Conservation (phyloP, 2,888 invertebrate genomes). For the Xanthorhoe spadicearia region DNA sequence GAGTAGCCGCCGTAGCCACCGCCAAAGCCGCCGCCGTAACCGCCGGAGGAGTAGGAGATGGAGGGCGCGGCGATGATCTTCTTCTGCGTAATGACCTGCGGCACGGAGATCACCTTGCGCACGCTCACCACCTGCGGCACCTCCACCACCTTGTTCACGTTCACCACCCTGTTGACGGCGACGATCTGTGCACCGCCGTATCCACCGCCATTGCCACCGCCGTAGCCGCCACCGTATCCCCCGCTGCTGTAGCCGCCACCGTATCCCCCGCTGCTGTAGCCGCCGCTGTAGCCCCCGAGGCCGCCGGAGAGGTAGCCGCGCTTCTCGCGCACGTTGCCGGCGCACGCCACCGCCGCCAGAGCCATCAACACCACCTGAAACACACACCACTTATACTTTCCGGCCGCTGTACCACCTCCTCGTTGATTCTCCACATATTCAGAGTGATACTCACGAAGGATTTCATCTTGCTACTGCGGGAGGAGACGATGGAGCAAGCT, state of each 20-base stretch:
- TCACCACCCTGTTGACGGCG: conserved; percentile 55
- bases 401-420: neutral
- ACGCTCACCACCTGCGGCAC: conserved; percentile 53
- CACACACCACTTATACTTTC: conserved; percentile 2
- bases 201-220: conserved; percentile 21
- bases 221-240: conserved; percentile 23
- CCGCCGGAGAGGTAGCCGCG: conserved; percentile 40
- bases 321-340: conserved; percentile 44
- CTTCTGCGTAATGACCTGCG: conserved; percentile 45
- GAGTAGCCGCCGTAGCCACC: conserved; percentile 10
- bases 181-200: conserved; percentile 48
- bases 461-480: conserved; percentile 51
- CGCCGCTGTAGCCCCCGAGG: conserved; percentile 29
- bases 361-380: conserved; percentile 46
- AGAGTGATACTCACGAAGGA: conserved; percentile 55
- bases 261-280: conserved; percentile 32
- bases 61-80: conserved; percentile 41
- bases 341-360: conserved; percentile 41
- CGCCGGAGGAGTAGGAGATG: conserved; percentile 25
- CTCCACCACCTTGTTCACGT: conserved; percentile 54
- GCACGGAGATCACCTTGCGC: conserved; percentile 47
- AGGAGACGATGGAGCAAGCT: conserved; percentile 17
- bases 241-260: conserved; percentile 18
- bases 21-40: too few relatives aligned
- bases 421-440: neutral